Conservation (phyloP, 1,140 invertebrate genomes). For the Druon quercuslanigerum region DNA sequence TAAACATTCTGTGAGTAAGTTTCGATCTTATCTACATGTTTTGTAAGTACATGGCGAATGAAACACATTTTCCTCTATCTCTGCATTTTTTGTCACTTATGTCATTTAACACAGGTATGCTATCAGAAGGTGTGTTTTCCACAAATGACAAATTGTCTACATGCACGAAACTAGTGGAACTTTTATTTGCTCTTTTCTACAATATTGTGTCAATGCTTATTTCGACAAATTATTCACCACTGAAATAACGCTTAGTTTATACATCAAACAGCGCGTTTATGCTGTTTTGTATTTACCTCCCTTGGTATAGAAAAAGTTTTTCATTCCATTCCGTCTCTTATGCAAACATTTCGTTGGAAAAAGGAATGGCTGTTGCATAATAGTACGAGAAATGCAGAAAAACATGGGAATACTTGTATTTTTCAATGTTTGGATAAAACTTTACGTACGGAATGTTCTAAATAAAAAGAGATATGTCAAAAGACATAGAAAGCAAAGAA, state of each 20-base stretch:
- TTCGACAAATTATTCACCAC: background rate
- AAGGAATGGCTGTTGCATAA: background rate
- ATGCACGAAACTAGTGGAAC: background rate
- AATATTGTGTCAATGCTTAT: background rate
- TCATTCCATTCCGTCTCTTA: background rate
- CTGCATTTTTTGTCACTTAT: background rate
- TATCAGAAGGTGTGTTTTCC: background rate
- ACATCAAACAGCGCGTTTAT: background rate
- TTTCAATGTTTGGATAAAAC: no score
- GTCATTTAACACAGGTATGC: background rate
- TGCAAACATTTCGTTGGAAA: background rate
- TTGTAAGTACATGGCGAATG: no score
- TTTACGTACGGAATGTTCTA: no score
- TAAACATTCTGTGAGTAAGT: no score
- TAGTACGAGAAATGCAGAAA: no score
- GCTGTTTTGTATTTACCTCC: background rate
- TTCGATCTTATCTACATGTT: no score
- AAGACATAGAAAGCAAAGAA: no score
- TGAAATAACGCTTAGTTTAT: conserved; percentile 1
- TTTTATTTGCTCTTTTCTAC: background rate
- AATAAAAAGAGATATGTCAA: no score
- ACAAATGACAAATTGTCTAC: background rate
- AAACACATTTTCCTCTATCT: no score
- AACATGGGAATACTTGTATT: no score
- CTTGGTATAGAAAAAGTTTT: background rate